phyloP scores from a whole-genome alignment of 1,140 invertebrate genomes.

The Drosophila takahashii region DNA sequence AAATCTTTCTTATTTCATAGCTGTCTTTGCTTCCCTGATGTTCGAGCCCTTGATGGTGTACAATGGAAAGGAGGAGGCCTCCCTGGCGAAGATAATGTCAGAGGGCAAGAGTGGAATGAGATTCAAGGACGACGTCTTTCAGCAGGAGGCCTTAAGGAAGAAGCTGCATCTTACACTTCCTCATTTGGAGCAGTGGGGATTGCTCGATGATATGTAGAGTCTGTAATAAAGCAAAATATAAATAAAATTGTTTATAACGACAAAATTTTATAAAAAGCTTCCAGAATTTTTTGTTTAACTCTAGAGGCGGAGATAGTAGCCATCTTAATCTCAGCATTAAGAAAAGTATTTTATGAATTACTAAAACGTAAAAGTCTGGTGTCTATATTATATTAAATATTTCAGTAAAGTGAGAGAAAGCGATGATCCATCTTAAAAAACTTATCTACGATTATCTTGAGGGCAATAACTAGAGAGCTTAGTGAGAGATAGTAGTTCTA shows the following conservation, averaged over 20 bases:
- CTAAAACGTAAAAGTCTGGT: neutral
- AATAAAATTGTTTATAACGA: neutral
- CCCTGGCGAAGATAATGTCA: constrained; percentile 41
- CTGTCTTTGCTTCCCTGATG: constrained; percentile 36
- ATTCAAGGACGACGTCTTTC: constrained; percentile 40
- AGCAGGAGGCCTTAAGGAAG: constrained; percentile 23
- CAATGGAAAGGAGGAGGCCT: constrained; percentile 56
- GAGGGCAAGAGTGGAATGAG: constrained; percentile 16
- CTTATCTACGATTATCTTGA: neutral
- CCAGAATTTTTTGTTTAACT: too few species aligned
- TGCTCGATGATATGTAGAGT: constrained; percentile 8
- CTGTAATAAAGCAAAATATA: neutral
- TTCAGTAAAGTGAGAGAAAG: neutral
- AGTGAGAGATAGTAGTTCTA: neutral
- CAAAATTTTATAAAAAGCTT: too few species aligned
- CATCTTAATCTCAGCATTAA: too few species aligned
- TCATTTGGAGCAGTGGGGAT: constrained; percentile 4
- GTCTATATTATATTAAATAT: too few species aligned
- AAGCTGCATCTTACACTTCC: constrained; percentile 31
- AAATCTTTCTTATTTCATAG: neutral
- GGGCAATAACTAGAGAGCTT: neutral
- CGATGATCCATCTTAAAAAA: neutral
- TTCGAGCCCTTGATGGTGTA: constrained; percentile 59
- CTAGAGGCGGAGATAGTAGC: too few species aligned
- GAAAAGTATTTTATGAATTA: neutral